phyloP scores from a whole-genome alignment of 1,140 invertebrate genomes.

The Drosophila chauvacae region DNA sequence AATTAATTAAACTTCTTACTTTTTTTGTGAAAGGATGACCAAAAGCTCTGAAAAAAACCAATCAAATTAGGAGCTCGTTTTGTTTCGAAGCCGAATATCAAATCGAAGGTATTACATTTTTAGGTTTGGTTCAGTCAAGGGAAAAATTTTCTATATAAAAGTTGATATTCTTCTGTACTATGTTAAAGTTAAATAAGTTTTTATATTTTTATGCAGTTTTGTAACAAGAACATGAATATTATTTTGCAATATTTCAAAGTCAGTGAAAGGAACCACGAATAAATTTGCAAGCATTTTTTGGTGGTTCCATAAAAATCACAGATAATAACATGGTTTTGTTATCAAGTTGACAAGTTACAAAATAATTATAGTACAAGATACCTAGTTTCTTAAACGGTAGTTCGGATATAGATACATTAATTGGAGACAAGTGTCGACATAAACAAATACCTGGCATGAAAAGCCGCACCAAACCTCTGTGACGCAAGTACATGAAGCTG shows the following conservation, averaged over 20 bases:
- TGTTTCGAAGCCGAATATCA: neutral
- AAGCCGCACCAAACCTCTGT: constrained; percentile 42
- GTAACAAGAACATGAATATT: neutral
- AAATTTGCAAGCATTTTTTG: neutral
- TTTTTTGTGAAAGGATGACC: neutral
- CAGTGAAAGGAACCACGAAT: neutral
- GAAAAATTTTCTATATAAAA: no score
- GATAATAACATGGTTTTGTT: neutral
- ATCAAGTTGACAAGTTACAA: neutral
- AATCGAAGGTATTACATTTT: neutral
- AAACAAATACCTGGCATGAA: constrained; percentile 4
- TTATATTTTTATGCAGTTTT: no score
- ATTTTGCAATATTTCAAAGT: neutral
- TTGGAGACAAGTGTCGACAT: constrained; percentile 13
- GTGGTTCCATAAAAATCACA: neutral
- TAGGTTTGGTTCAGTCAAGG: no score
- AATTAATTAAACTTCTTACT: neutral
- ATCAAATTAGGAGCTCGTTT: neutral
- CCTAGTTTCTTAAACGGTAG: neutral
- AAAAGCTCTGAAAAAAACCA: no score
- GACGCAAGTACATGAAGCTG: constrained; percentile 63
- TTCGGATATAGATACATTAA: constrained; percentile 1
- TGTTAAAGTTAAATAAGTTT: no score
- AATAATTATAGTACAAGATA: constrained; percentile 8
- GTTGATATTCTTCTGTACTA: no score